Percentiles rank a stretch among this genome's conserved stretches.
phyloP scores from a whole-genome alignment of 2,797 vertebrate species.

The Karalla daura region DNA sequence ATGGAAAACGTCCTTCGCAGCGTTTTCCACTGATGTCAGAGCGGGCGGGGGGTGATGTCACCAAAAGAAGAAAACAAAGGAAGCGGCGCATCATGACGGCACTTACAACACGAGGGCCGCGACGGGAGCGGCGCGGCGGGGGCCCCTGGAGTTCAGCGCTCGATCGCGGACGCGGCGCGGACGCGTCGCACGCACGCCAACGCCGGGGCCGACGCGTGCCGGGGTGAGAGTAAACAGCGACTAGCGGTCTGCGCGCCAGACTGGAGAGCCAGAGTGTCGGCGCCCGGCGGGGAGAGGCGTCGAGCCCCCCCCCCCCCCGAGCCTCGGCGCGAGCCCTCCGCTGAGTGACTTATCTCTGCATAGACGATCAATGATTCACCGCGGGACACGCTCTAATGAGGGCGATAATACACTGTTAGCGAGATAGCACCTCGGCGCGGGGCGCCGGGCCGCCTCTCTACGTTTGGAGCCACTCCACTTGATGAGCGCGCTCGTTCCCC shows the following conservation, averaged over 20 bases:
- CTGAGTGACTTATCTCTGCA: constrained; percentile 75
- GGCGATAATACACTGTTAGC: constrained; percentile 74
- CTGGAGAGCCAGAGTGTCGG: constrained; percentile 27
- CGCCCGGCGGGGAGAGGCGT: constrained; percentile 54
- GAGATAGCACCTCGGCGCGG: constrained; percentile 68
- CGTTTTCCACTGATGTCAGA: constrained; percentile 2
- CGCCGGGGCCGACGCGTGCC: constrained; percentile 10
- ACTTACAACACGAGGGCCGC: constrained; percentile 12
- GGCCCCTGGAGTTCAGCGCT: constrained; percentile 38
- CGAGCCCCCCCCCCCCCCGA: constrained; percentile 46
- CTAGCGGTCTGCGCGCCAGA: constrained; percentile 31
- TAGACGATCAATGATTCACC: constrained; percentile 84
- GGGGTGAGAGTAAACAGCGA: constrained; percentile 54
- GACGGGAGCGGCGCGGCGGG: too few relatives aligned
- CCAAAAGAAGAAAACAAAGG: constrained; percentile 7
- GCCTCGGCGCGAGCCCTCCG: constrained; percentile 63
- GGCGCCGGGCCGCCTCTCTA: constrained; percentile 57
- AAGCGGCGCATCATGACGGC: constrained; percentile 18
- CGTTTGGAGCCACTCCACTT: constrained; percentile 65
- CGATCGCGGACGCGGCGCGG: constrained; percentile 27
- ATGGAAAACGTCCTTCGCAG: background rate
- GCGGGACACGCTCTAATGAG: constrained; percentile 80
- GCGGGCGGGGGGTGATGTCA: background rate
- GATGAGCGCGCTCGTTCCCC: constrained; percentile 52
- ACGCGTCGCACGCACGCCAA: constrained; percentile 51